A percentile compares a stretch with the other conserved stretches of the same genome.
phyloP scores from a whole-genome alignment of 2,797 vertebrate genomes.

The Sebastes steindachneri region DNA sequence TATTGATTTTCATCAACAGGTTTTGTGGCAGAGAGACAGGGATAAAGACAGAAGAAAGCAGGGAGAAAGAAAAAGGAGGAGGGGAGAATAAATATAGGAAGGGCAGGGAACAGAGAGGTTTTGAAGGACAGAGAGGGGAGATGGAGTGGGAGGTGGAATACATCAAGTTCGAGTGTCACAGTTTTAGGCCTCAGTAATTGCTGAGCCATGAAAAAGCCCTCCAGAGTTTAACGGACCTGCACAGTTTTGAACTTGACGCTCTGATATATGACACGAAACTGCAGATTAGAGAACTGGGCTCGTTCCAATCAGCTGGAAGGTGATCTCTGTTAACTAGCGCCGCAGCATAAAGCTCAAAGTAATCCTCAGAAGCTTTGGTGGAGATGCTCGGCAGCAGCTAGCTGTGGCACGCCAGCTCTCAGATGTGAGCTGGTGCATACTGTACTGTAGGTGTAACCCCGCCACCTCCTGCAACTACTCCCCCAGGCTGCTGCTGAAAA shows the following conservation, averaged over 20 bases:
- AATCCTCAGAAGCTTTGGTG: constrained; percentile 1
- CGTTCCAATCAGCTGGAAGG: constrained; percentile 35
- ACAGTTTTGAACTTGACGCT: constrained; percentile 31
- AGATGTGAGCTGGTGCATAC: constrained; percentile 9
- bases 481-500: constrained; percentile 43
- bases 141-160: constrained; percentile 64
- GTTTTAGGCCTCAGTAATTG: constrained; percentile 50
- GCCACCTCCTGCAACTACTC: constrained; percentile 28
- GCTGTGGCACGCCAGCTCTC: not conserved
- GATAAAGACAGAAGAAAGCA: constrained; percentile 13
- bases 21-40: constrained; percentile 50
- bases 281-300: constrained; percentile 23
- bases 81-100: constrained; percentile 48
- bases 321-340: constrained; percentile 20
- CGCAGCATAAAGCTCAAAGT: not conserved
- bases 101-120: constrained; percentile 47
- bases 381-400: constrained; percentile 7
- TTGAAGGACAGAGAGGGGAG: constrained; percentile 58
- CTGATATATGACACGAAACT: constrained; percentile 13
- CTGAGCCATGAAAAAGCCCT: constrained; percentile 59
- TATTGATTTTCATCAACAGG: constrained; percentile 72
- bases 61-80: constrained; percentile 11
- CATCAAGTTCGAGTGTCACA: constrained; percentile 60
- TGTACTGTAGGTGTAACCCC: constrained; percentile 39
- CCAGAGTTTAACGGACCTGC: constrained; percentile 50